Evolutionary conservation across 2,797 vertebrate genomes (phyloP).

Genomic region (Lepilemur ruficaudatus): DNA sequence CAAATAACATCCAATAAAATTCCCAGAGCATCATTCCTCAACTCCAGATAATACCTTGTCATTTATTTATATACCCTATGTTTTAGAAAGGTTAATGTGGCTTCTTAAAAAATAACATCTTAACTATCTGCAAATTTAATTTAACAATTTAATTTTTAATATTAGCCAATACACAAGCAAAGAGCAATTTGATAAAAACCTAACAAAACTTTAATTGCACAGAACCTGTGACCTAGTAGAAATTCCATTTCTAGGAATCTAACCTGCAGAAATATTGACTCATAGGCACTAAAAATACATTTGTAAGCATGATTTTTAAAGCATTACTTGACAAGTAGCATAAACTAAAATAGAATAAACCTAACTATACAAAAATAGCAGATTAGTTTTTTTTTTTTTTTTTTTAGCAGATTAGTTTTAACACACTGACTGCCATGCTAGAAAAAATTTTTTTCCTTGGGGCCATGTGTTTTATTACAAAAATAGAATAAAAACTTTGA

Average conservation of each 20-base stretch:
- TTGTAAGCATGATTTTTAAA: slow-evolving; percentile 26
- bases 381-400: neutral
- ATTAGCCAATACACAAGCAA: neutral
- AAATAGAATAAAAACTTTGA: too few species aligned
- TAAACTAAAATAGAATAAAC: neutral
- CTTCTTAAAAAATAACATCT: neutral
- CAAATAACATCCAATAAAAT: neutral
- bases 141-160: slow-evolving; percentile 30
- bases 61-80: neutral
- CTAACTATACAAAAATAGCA: neutral
- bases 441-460: too few species aligned
- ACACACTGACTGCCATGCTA: too few species aligned
- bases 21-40: neutral
- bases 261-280: neutral
- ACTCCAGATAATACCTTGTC: neutral
- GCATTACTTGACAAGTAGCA: neutral
- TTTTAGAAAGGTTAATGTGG: neutral
- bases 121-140: neutral
- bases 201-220: slow-evolving; percentile 9
- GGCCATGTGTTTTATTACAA: too few species aligned
- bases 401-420: neutral
- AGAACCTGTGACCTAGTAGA: neutral
- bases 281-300: neutral
- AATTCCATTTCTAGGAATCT: slow-evolving; percentile 26
- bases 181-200: slow-evolving; percentile 34